Evolutionary conservation across 2,888 invertebrate species (phyloP), one percentile per base, ranked within the genome.

Genomic region (Muschampia plurimacula): DNA sequence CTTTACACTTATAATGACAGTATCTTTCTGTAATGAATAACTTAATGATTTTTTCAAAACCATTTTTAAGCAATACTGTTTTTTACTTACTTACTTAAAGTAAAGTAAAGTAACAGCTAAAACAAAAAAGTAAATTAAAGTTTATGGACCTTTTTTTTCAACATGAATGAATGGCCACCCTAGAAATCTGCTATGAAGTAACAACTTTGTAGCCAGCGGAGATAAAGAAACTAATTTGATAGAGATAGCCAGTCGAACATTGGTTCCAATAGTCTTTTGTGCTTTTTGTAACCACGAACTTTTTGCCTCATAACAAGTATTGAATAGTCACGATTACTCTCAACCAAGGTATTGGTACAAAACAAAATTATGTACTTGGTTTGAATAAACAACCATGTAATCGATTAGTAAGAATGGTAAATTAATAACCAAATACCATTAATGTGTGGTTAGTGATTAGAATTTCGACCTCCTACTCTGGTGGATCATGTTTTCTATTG

Each of bases 211-310:
- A 59, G 59, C 57, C 13, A 36, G 59, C 46, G 39, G 36, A 71
- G 71, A 71, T 71, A 71, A 69, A 71, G 71, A 66, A 71, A 71
- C 71, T 66, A 71, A 71, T 71, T 71, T 71, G 71, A 71, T 71
- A 49, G 71, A 71, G 71, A 71, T 66, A 71, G 65, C 69, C 63
- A 52, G n/a, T 12, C 57, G 71, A 66, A 65, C 71, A 71, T 71
- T 71, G 71, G 66, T 66, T 71, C 71, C 32, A 60, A 65, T 52
- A 65, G 60, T 32, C 66, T 66, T 60, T 66, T 71, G 59, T 66
- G 32, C 59, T 59, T 71, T 71, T 71, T 71, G 44, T 66, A 36
- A 10, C 32, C 15, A 49, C 15, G 49, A 22, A 12, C 41, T 68
- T 67, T 67, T 67, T 44, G 64, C 57, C 28, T 44, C 15, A 32